Conservation (phyloP, 2,797 vertebrate species). For the Sebastes trivittatus region DNA sequence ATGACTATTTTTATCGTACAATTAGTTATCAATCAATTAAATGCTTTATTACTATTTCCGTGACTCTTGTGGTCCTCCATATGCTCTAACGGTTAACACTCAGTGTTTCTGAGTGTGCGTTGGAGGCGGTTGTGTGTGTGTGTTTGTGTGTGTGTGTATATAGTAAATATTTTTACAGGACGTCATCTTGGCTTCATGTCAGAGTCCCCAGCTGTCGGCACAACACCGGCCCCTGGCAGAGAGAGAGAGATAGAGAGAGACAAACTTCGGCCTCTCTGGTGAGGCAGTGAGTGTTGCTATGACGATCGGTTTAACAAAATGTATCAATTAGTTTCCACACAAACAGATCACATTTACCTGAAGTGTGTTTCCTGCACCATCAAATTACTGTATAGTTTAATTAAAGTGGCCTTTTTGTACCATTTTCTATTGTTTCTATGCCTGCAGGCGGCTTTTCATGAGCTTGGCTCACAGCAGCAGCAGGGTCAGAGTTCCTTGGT, state of each 20-base stretch:
- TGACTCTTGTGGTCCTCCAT: no score
- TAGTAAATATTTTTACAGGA: slow-evolving; percentile 63
- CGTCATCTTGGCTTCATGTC: slow-evolving; percentile 54
- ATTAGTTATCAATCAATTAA: no score
- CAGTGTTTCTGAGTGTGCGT: neutral
- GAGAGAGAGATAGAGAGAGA: neutral
- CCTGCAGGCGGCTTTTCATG: neutral
- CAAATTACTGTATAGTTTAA: neutral
- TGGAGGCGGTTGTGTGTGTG: neutral
- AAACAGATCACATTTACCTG: neutral
- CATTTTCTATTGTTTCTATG: neutral
- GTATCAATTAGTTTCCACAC: neutral
- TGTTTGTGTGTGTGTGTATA: slow-evolving; percentile 17
- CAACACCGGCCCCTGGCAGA: slow-evolving; percentile 25
- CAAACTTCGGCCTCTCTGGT: neutral
- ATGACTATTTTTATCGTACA: no score
- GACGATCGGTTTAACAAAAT: neutral
- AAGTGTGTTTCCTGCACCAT: neutral
- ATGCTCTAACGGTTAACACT: neutral
- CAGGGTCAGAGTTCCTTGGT: neutral
- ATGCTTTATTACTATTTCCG: no score
- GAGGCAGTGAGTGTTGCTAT: neutral
- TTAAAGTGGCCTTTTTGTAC: neutral
- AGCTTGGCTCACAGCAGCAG: neutral
- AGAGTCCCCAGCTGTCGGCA: slow-evolving; percentile 45